Evolutionary conservation across 2,888 invertebrate genomes (phyloP).

Genomic region (Noctua janthina): DNA sequence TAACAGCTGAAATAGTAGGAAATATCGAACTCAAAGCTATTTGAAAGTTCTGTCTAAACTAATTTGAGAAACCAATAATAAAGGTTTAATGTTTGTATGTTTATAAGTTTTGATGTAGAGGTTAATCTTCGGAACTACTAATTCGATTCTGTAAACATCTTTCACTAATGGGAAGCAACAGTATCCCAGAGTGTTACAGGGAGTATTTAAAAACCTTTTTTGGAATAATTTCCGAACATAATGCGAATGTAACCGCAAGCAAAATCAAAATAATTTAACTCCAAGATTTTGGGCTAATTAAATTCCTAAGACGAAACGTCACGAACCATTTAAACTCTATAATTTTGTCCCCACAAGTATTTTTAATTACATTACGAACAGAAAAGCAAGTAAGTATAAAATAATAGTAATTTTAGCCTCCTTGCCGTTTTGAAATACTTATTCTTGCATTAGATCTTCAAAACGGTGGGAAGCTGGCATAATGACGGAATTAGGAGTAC

Average conservation of each 20-base stretch:
- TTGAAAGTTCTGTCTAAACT: neutral
- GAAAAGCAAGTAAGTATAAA: slow-evolving; percentile 20
- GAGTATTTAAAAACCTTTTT: neutral
- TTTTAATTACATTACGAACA: slow-evolving; percentile 4
- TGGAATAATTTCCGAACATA: neutral
- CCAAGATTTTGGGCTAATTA: neutral
- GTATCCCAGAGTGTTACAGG: neutral
- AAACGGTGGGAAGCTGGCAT: slow-evolving; percentile 49
- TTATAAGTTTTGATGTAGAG: neutral
- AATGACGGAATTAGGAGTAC: slow-evolving; percentile 57
- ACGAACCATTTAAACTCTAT: neutral
- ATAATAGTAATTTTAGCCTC: slow-evolving; percentile 9
- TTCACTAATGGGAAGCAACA: neutral
- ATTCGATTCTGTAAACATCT: neutral
- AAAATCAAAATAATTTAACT: too few relatives aligned
- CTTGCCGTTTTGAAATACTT: slow-evolving; percentile 30
- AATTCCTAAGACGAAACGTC: neutral
- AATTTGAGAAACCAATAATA: neutral
- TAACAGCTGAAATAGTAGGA: neutral
- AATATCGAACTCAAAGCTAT: neutral
- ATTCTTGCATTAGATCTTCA: slow-evolving; percentile 42
- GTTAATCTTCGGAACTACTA: neutral
- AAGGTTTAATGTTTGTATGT: neutral
- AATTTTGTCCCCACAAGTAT: neutral
- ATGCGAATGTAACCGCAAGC: neutral